Conservation (phyloP, 2,888 invertebrate species). For the Trissoscelio sp. region DNA sequence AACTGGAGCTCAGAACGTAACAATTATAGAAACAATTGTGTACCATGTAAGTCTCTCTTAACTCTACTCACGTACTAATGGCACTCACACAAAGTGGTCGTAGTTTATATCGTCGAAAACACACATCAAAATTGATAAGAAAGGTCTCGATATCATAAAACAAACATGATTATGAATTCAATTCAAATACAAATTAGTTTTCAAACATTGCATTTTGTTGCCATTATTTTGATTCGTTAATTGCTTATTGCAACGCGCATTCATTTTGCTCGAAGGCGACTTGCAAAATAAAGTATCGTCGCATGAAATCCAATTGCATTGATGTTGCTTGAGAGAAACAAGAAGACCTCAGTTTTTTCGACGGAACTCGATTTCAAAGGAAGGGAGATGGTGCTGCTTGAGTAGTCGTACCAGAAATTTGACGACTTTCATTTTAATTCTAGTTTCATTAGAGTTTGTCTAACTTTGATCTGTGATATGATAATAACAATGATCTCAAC, state of each 20-base stretch:
- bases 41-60: slow-evolving; percentile 82
- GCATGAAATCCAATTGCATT: slow-evolving; percentile 81
- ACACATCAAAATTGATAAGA: too few species aligned
- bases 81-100: slow-evolving; percentile 62
- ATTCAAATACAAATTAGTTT: too few species aligned
- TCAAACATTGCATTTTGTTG: slow-evolving; percentile 54
- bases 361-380: background rate
- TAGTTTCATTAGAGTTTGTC: slow-evolving; percentile 13
- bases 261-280: slow-evolving; percentile 60
- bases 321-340: slow-evolving; percentile 80
- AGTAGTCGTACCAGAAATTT: slow-evolving; percentile 25
- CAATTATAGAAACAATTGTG: slow-evolving; percentile 81
- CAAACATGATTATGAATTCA: too few species aligned
- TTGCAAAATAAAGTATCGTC: slow-evolving; percentile 49
- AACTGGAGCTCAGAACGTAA: slow-evolving; percentile 84
- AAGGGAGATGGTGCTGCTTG: slow-evolving; percentile 43
- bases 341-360: slow-evolving; percentile 51
- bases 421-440: slow-evolving; percentile 23
- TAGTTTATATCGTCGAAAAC: background rate
- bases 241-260: slow-evolving; percentile 62
- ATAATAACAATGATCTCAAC: slow-evolving; percentile 2
- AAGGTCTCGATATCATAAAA: too few species aligned
- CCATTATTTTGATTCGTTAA: slow-evolving; percentile 26
- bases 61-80: slow-evolving; percentile 77
- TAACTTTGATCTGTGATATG: slow-evolving; percentile 29